Conservation (phyloP, 2,797 vertebrate genomes). For the Pseudomugil gertrudae region DNA sequence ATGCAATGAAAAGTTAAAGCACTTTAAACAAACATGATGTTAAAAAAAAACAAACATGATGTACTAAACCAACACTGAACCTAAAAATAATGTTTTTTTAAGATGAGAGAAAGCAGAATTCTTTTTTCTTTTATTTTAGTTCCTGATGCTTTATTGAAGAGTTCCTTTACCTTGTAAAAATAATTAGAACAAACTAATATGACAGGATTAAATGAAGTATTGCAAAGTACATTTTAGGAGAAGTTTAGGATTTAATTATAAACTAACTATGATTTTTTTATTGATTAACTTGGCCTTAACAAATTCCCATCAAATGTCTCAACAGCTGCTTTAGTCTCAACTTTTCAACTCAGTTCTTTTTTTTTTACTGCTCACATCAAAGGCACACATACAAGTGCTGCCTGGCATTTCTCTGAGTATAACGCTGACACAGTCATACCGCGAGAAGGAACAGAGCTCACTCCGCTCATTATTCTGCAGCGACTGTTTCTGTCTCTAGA, state of each 20-base stretch:
- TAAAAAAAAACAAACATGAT: no score
- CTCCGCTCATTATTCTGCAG: not conserved
- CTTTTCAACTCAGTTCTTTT: not conserved
- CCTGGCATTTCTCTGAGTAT: not conserved
- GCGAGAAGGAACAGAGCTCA: not conserved
- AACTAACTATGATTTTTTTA: not conserved
- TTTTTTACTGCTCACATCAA: not conserved
- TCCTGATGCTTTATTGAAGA: not conserved
- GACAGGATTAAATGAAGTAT: not conserved
- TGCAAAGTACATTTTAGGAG: not conserved
- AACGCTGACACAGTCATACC: not conserved
- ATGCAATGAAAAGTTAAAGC: no score
- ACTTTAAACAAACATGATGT: no score
- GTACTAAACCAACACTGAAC: no score
- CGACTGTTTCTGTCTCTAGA: not conserved
- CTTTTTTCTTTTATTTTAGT: not conserved
- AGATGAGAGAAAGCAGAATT: no score
- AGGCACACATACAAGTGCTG: not conserved
- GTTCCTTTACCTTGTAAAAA: conserved; percentile 1
- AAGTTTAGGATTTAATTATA: no score
- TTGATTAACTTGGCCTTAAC: not conserved
- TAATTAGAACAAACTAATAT: conserved; percentile 17
- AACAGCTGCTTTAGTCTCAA: not conserved
- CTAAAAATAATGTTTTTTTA: no score
- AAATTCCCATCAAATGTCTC: not conserved